phyloP scores from a whole-genome alignment of 2,113 vertebrate species.

The Neofelis nebulosa region DNA sequence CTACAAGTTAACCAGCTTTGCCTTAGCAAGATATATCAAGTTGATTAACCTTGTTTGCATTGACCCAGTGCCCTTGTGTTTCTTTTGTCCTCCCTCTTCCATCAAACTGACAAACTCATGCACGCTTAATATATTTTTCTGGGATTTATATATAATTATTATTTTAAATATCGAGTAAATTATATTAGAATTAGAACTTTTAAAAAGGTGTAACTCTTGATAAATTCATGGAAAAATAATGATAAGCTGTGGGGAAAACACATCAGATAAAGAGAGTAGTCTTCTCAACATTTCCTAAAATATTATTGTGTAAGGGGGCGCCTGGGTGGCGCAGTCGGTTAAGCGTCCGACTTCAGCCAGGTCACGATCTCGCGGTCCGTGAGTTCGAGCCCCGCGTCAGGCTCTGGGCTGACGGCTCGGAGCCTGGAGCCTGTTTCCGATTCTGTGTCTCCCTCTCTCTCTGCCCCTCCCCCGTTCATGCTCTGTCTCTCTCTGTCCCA shows the following conservation, averaged over 20 bases:
- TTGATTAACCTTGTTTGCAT: neutral
- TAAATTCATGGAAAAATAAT: neutral
- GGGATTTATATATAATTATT: neutral
- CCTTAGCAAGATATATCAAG: neutral
- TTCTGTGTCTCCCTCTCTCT: no score
- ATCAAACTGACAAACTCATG: neutral
- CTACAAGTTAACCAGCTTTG: neutral
- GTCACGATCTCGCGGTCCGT: no score
- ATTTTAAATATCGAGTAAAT: neutral
- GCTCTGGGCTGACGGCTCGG: no score
- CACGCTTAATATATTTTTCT: neutral
- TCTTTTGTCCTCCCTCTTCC: neutral
- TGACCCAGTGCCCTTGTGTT: neutral
- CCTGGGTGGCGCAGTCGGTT: no score
- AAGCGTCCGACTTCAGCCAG: no score
- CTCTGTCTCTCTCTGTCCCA: no score
- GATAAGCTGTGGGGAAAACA: neutral
- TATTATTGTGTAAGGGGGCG: neutral
- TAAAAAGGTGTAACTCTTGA: neutral
- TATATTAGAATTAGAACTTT: neutral
- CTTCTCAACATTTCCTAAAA: neutral
- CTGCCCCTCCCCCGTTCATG: no score
- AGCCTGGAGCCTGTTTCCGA: no score
- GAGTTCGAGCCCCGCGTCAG: no score
- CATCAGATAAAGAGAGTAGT: neutral